Evolutionary conservation across 2,888 invertebrate genomes (phyloP).

Genomic region (Drosophila anomelani): DNA sequence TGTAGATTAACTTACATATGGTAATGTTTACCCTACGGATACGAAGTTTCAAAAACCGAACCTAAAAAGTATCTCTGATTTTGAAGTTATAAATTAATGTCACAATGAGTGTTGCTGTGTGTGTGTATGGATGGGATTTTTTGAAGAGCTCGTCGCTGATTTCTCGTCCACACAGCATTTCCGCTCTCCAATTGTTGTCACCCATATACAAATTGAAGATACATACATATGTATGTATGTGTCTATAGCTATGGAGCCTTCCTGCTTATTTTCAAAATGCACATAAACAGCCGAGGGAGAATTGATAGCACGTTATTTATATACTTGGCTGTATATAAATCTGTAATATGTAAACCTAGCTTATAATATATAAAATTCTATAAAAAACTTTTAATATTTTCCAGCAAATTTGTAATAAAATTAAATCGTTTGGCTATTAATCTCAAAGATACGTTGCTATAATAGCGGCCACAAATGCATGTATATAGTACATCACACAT

Average conservation of each 20-base stretch:
- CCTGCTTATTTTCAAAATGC: background rate
- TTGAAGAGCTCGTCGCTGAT: constrained; percentile 32
- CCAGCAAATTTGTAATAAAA: background rate
- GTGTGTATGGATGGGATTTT: constrained; percentile 12
- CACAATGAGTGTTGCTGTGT: background rate
- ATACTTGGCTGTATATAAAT: too few relatives aligned
- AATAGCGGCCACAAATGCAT: background rate
- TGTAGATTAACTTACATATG: background rate
- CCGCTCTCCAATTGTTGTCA: constrained; percentile 38
- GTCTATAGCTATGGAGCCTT: background rate
- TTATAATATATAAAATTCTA: too few relatives aligned
- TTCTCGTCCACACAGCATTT: constrained; percentile 33
- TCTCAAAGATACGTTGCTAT: background rate
- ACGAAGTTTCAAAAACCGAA: background rate
- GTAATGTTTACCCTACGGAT: background rate
- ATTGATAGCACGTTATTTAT: background rate
- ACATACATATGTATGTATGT: background rate
- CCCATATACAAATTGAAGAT: background rate
- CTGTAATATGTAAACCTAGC: background rate
- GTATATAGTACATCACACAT: constrained; percentile 9
- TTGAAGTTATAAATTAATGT: background rate
- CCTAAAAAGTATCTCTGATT: background rate
- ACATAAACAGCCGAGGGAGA: background rate
- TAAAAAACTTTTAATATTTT: too few relatives aligned
- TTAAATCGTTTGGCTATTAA: background rate